A percentile compares a stretch with the other conserved stretches of the same genome.
These are phyloP conservation scores for Fistularia commersonii DNA, from an alignment of 2,797 vertebrate species.

Conservation along the genomic window DNA sequence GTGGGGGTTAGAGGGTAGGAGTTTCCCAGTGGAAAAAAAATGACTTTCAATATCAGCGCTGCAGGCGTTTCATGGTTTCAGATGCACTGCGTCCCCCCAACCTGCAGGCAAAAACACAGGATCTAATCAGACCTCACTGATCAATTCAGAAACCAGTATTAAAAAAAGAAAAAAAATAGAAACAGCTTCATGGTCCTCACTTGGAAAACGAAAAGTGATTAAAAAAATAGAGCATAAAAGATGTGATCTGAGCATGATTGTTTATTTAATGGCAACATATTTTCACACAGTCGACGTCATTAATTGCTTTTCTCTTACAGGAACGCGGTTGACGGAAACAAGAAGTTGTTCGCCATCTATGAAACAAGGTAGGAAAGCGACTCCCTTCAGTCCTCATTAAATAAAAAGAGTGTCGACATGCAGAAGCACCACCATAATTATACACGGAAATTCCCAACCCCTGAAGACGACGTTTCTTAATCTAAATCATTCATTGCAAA, in stretches of 20 bases:
- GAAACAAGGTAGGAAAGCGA: constrained; percentile 84
- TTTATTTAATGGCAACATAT: neutral
- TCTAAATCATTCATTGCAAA: constrained; percentile 8
- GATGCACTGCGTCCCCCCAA: constrained; percentile 8
- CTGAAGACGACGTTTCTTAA: no score
- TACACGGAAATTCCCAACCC: neutral
- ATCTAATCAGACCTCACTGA: neutral
- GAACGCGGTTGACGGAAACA: constrained; percentile 93
- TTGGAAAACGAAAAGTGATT: no score
- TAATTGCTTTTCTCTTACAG: constrained; percentile 67
- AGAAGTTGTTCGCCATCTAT: constrained; percentile 91
- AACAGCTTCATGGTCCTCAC: no score
- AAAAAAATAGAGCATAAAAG: no score
- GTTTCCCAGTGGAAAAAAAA: constrained; percentile 12
- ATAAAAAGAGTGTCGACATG: no score
- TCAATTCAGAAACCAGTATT: no score
- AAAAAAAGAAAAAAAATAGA: no score
- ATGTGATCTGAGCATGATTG: no score
- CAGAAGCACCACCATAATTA: constrained; percentile 17
- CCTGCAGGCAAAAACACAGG: no score
- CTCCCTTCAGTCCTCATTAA: neutral
- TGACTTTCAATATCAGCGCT: constrained; percentile 24
- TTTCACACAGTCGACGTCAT: neutral
- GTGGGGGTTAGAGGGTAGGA: neutral
- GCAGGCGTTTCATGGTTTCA: constrained; percentile 22